Conservation (phyloP, 2,113 vertebrate genomes). For the Montifringilla adamsi region DNA sequence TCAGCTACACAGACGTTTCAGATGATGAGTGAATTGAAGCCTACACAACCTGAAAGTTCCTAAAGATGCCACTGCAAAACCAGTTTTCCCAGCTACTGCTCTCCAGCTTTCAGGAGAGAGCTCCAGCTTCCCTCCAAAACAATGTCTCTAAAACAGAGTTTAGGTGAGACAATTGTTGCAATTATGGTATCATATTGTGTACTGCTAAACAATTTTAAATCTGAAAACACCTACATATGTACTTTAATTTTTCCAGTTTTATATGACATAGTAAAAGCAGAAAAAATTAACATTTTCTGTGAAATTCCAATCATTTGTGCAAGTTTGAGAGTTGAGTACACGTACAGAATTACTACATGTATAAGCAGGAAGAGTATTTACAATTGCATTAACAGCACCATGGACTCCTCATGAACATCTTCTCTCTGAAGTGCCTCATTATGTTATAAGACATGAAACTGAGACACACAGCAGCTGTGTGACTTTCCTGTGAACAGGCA, state of each 20-base stretch:
- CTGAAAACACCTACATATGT: background rate
- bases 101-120: background rate
- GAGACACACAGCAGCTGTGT: background rate
- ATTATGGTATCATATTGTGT: background rate
- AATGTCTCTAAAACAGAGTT: background rate
- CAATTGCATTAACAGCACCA: background rate
- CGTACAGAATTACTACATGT: background rate
- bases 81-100: background rate
- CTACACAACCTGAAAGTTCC: background rate
- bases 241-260: background rate
- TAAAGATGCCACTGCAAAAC: background rate
- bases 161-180: background rate
- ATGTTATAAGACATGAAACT: background rate
- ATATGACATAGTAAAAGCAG: background rate
- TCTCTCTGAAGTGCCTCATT: background rate
- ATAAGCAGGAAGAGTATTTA: background rate
- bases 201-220: background rate
- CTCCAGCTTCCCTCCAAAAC: background rate
- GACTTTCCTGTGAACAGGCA: background rate
- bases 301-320: background rate
- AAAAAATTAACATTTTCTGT: background rate
- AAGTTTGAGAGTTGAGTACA: background rate
- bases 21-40: background rate
- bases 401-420: background rate
- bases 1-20: background rate